phyloP scores from a whole-genome alignment of 2,888 invertebrate species.

The Hedychridium roseum region DNA sequence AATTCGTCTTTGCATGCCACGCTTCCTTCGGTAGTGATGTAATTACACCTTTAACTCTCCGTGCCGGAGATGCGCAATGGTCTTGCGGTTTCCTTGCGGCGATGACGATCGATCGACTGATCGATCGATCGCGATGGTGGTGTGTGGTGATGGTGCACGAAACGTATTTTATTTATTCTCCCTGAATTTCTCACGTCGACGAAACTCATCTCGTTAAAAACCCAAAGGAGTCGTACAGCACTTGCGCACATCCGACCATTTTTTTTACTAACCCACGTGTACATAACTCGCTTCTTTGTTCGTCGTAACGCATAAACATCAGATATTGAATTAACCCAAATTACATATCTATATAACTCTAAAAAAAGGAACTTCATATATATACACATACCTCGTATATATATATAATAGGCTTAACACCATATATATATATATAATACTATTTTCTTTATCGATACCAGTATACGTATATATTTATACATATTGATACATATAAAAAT shows the following conservation, averaged over 20 bases:
- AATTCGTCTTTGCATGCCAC: slow-evolving; percentile 63
- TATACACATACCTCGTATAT: slow-evolving; percentile 17
- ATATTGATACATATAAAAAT: slow-evolving; percentile 17
- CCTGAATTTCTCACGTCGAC: no score
- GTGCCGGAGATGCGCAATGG: slow-evolving; percentile 32
- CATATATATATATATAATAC: slow-evolving; percentile 23
- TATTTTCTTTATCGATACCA: slow-evolving; percentile 16
- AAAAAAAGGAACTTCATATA: slow-evolving; percentile 29
- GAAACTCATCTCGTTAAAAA: no score
- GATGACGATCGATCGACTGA: neutral
- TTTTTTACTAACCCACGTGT: slow-evolving; percentile 62
- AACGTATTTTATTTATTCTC: no score
- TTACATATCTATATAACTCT: slow-evolving; percentile 42
- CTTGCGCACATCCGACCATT: slow-evolving; percentile 36
- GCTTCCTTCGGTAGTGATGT: slow-evolving; percentile 64
- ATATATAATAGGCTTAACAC: slow-evolving; percentile 29
- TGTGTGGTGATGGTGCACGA: no score
- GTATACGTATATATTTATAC: slow-evolving; percentile 24
- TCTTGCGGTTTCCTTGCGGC: slow-evolving; percentile 13
- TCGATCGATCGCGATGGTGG: slow-evolving; percentile 17
- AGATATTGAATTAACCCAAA: slow-evolving; percentile 53
- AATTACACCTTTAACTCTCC: slow-evolving; percentile 44
- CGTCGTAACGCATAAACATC: slow-evolving; percentile 56
- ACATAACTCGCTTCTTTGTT: slow-evolving; percentile 64
- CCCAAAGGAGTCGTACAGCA: slow-evolving; percentile 24